Evolutionary conservation across 2,113 vertebrate genomes (phyloP).

Genomic region (Carettochelys insculpta): DNA sequence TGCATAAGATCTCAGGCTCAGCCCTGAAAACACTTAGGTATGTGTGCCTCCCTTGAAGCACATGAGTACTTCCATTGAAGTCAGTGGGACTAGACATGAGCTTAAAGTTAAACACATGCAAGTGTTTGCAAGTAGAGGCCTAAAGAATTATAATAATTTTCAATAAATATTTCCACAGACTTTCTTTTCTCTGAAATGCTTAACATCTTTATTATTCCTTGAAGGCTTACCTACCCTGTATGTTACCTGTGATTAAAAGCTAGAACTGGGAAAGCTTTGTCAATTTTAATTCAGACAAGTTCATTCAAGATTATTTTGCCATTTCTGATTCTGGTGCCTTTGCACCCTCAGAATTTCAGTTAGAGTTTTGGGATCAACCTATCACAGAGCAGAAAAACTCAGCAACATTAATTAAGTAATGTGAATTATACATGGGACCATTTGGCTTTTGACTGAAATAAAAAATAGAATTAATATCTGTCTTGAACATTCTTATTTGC

Average conservation of each 20-base stretch:
- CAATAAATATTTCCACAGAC: constrained; percentile 73
- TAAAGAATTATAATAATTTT: constrained; percentile 64
- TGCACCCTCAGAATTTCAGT: not conserved
- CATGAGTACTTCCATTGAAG: constrained; percentile 36
- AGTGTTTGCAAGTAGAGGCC: constrained; percentile 48
- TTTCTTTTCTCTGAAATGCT: constrained; percentile 68
- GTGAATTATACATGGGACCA: not conserved
- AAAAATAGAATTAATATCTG: constrained; percentile 39
- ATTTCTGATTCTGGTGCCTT: not conserved
- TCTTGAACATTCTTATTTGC: constrained; percentile 35
- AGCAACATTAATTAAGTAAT: not conserved
- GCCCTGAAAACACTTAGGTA: constrained; percentile 22
- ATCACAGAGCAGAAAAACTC: not conserved
- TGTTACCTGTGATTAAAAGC: constrained; percentile 1
- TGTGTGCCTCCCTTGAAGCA: constrained; percentile 29
- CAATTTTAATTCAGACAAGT: constrained; percentile 6
- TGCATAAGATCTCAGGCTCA: constrained; percentile 33
- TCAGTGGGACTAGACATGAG: constrained; percentile 29
- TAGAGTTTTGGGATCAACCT: not conserved
- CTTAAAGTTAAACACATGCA: constrained; percentile 37
- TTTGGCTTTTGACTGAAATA: constrained; percentile 27
- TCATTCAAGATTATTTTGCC: not conserved
- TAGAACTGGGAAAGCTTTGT: not conserved
- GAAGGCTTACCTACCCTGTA: constrained; percentile 13
- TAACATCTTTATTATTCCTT: constrained; percentile 65